Conservation (phyloP, 1,140 invertebrate species). For the Ostrea denselamellosa region DNA sequence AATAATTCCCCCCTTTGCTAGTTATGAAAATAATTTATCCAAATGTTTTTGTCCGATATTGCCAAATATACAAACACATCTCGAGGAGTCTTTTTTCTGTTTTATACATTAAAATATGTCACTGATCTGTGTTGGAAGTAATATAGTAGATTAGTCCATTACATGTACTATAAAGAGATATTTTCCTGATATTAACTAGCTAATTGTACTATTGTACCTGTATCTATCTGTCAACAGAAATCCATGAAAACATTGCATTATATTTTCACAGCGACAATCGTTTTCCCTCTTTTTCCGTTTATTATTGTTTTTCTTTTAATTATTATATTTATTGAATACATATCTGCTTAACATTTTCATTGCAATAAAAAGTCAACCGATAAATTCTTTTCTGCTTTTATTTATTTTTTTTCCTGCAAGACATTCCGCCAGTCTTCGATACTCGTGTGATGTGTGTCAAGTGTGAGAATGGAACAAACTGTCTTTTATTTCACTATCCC, state of each 20-base stretch:
- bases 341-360: slow-evolving; percentile 27
- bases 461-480: background rate
- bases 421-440: background rate
- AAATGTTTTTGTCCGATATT: no score
- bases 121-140: no score
- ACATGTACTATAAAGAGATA: background rate
- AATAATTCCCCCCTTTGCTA: no score
- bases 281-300: background rate
- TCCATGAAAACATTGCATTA: background rate
- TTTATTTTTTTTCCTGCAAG: background rate
- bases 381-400: background rate
- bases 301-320: background rate
- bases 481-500: background rate
- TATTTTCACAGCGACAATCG: slow-evolving; percentile 1
- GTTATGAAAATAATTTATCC: no score
- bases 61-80: no score
- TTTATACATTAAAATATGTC: no score
- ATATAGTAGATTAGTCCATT: no score
- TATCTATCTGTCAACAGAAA: no score
- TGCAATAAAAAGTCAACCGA: slow-evolving; percentile 11
- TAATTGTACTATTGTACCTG: background rate
- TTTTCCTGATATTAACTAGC: background rate
- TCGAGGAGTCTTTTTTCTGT: no score
- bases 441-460: slow-evolving; percentile 4
- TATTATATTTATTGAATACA: slow-evolving; percentile 18